phyloP scores from a whole-genome alignment of 2,113 vertebrate species.

The Toxotes jaculatrix region DNA sequence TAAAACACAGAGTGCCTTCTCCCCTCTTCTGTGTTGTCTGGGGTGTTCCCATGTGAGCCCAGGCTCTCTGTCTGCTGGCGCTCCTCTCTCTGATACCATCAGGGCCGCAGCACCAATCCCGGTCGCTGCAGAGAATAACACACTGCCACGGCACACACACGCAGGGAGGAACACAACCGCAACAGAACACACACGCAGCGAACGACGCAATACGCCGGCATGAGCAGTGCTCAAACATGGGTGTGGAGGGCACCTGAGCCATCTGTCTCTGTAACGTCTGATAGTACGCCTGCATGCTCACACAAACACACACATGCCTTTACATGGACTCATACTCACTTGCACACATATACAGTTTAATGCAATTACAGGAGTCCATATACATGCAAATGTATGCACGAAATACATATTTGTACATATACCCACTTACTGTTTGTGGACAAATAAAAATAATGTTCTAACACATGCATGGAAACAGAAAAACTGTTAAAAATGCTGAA shows the following conservation, averaged over 20 bases:
- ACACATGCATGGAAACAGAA: not conserved
- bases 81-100: conserved; percentile 58
- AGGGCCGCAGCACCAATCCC: conserved; percentile 58
- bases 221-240: conserved; percentile 50
- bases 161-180: conserved; percentile 53
- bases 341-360: conserved; percentile 9
- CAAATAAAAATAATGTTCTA: not conserved
- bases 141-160: conserved; percentile 41
- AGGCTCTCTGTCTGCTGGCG: conserved; percentile 43
- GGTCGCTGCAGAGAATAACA: conserved; percentile 51
- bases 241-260: conserved; percentile 66
- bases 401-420: conserved; percentile 8
- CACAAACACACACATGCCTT: not conserved
- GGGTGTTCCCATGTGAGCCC: conserved; percentile 45
- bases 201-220: conserved; percentile 41
- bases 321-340: not conserved
- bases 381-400: conserved; percentile 17
- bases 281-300: conserved; percentile 10
- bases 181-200: conserved; percentile 70
- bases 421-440: not conserved
- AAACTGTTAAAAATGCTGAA: not conserved
- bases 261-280: conserved; percentile 63
- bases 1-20: conserved; percentile 22
- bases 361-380: conserved; percentile 13
- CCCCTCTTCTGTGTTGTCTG: not conserved